Base-by-base conservation (phyloP, 1,140 invertebrate genomes). In the Lerema accius region DNA sequence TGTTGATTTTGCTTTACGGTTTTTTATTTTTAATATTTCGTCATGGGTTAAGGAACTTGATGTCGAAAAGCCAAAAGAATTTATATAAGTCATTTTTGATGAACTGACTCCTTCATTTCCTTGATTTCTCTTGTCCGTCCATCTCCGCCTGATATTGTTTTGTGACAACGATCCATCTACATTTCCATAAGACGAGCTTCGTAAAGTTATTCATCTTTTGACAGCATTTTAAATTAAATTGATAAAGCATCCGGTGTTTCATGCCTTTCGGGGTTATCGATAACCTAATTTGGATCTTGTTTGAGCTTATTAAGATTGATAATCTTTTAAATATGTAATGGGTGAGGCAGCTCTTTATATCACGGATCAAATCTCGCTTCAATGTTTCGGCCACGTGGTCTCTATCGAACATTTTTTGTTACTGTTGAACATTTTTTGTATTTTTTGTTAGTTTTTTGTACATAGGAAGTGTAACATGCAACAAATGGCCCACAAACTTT, bases 341-440 rank as follows among this genome's bases (percentile, higher is more conserved):
- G 23, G 39, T 14, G 43, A 17, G 32, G 26, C 17, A 26, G 55
- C 10, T 23, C 13, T 46, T 46, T 58, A 28, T 35, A 46, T 28
- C 50, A 32, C 13, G 40, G 6, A 35, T 11, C 10, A 45, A 58
- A 35, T 28, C 26, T 58, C 26, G 26, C 28, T 46, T 45, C 11
- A 45, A 58, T 19, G 55, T 26, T 50, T 42, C 42, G 45, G 61
- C 61, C 61, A 63, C 61, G 61, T 63, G 61, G 53, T 63, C 50
- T 37, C 28, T 39, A 55, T 63, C 26, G 35, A 32, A 55, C n/a
- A 19, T 46, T 63, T 63, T 63, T 63, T 63, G 11, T 28, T 13
- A 16, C 2, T 43, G 67, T 53, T 17, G 62, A 71, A 62, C 63
- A 62, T 60, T 65, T 65, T 59, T 60, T 53, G 63, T 65, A 13